Percentiles rank a stretch among this genome's conserved stretches.
These are phyloP conservation scores for Prinia subflava DNA, from an alignment of 2,113 vertebrate species.

Conservation along the genomic window DNA sequence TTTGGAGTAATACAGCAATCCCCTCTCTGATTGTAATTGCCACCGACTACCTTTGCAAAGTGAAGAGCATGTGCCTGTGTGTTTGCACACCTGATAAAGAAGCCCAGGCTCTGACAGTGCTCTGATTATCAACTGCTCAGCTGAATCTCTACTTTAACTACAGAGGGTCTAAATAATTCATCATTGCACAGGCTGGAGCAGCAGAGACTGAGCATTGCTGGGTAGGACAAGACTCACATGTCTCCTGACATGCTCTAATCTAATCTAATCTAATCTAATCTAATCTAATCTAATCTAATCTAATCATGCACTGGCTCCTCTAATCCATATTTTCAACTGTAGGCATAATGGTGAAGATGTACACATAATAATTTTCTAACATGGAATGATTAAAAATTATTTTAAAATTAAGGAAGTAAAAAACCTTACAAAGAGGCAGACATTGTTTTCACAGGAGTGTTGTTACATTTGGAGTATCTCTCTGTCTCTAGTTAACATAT, in stretches of 20 bases:
- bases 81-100: background rate
- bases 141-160: background rate
- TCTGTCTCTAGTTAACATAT: background rate
- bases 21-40: constrained; percentile 33
- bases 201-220: background rate
- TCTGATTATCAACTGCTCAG: background rate
- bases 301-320: background rate
- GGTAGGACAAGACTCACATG: fast-evolving
- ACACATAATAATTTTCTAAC: background rate
- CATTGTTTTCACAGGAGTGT: background rate
- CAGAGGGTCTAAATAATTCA: background rate
- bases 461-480: background rate
- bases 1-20: background rate
- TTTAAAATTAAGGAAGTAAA: background rate
- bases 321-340: background rate
- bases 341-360: background rate
- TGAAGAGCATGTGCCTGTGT: background rate
- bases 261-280: too few relatives aligned
- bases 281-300: too few relatives aligned
- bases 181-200: background rate
- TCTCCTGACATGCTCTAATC: background rate
- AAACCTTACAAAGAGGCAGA: background rate
- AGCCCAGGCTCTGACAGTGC: background rate
- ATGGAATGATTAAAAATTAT: background rate
- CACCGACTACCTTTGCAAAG: background rate